Evolutionary conservation across 2,797 vertebrate species (phyloP), one percentile per base, ranked within the genome.

Genomic region (Hypotaenidia okinawae): DNA sequence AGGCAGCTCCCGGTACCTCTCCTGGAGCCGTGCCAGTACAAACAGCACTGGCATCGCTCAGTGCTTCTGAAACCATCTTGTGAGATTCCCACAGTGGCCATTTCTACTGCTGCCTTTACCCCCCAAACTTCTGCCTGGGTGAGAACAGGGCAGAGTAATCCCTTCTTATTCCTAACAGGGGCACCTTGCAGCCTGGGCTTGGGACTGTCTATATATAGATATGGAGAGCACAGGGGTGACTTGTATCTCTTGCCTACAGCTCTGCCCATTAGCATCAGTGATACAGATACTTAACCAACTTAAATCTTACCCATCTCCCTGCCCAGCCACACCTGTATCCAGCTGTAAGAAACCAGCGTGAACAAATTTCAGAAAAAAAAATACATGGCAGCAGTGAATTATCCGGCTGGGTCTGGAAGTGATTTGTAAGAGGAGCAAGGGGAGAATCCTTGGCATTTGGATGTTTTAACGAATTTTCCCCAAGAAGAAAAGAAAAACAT

Each of bases 41-140:
- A 89, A 95, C 35, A 57, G 68, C 64, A 10, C 86, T 76, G 72
- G 77, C 90, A 77, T 84, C 81, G 82, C 96, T 9, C 13, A 77
- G 67, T 11, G 67, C 86, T 52, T 75, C 9, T 57, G 95, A 79
- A 94, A 94, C 90, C 95, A 95, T 96, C 94, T 96, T 94, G 95
- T 93, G 94, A 88, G 64, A 80, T 78, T 86, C 91, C 81, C 5
- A 1, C 2, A 1, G 30, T 82, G 94, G 84, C 83, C 35, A 11
- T 51, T 84, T 6, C 77, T 89, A 0, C 87, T 66, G 90, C 88
- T 52, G 39, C 84, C 70, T 82, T 63, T 92, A 51, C 85, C 62
- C 43, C 33, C 4, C 22, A 62, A 67, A 47, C 41, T 16, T 67
- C 12, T 11, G 63, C 52, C 66, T 69, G 64, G 17, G 11, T 19